Conservation (phyloP, 1,140 invertebrate genomes). For the Mamestra configurata region DNA sequence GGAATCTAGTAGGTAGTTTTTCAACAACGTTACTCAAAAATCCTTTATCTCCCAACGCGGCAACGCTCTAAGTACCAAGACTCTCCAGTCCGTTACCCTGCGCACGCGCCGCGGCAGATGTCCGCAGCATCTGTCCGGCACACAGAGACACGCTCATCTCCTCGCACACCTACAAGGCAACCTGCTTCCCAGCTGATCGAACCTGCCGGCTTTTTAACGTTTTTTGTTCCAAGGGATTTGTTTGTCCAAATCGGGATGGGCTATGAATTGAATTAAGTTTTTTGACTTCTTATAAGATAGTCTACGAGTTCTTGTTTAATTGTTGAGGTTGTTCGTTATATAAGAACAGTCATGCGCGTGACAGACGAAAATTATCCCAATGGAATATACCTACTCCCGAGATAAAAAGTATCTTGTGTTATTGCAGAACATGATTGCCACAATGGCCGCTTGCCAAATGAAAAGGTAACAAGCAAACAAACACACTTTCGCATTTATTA, state of each 20-base stretch:
- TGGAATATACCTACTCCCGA: not conserved
- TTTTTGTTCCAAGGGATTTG: constrained; percentile 18
- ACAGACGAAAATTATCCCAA: too few species aligned
- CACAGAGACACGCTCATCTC: constrained; percentile 63
- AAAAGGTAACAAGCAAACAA: not conserved
- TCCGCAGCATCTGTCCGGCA: constrained; percentile 76
- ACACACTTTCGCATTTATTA: too few species aligned
- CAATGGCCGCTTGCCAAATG: too few species aligned
- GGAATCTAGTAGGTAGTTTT: too few species aligned
- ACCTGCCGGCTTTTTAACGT: constrained; percentile 34
- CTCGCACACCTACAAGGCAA: constrained; percentile 46
- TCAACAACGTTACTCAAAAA: too few species aligned
- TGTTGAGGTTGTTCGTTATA: not conserved
- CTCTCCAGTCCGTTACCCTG: not conserved
- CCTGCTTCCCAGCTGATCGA: constrained; percentile 72
- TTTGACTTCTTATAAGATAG: not conserved
- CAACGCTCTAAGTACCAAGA: constrained; percentile 68
- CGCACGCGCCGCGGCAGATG: constrained; percentile 80
- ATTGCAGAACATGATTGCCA: too few species aligned
- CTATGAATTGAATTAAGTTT: constrained; percentile 4
- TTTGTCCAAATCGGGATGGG: constrained; percentile 2
- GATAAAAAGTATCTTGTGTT: too few species aligned
- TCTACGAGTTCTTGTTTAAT: not conserved
- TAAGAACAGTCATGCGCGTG: too few species aligned
- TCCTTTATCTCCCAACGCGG: too few species aligned